Evolutionary conservation across 2,113 vertebrate species (phyloP), one percentile per base, ranked within the genome.

Genomic region (Ailurus styani): DNA sequence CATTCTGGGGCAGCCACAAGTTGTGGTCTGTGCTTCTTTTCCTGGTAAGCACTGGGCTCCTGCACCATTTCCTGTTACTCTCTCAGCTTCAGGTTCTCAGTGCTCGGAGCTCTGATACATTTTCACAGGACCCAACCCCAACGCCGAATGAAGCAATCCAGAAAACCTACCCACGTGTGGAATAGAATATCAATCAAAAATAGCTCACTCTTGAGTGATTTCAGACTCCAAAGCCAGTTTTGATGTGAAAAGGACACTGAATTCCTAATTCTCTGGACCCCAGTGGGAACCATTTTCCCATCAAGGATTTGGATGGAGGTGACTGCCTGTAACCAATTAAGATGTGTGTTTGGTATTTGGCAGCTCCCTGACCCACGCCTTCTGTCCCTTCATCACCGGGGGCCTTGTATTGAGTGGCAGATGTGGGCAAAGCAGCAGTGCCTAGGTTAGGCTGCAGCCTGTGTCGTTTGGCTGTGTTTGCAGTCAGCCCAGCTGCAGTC

Each of bases 331-430:
- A 73, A 25, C 37, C n/a, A 70, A 96, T 75, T 37, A 95, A 96
- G 81, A 82, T 93, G 15, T 79, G n/a, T 93, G 37, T 64, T 86
- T 93, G 82, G 47, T 70, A 13, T 60, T 3, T 81, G 94, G 95
- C 66, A 78, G 42, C 37, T 47, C 64, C 88, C 73, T 94, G 85
- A 86, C 91, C 87, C 25, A n/a, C 17, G 3, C 0, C 55, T 52
- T 93, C 95, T 94, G 81, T 87, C 52, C n/a, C 88, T 87, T 72
- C 64, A 11, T 96, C 90, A 78, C 60, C 2, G 0, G 40, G 47
- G 87, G 90, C 0, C 11, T 37, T 13, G 47, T 40, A n/a, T 73
- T 90, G 93, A 97, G 91, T 78, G 85, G 81, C 96, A 97, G 93
- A 77, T 40, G 42, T 4, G 0, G 37, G 42, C 52, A 57, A 90